Evolutionary conservation across 2,888 invertebrate species (phyloP), one percentile per base, ranked within the genome.

Genomic region (Acleris cristana): DNA sequence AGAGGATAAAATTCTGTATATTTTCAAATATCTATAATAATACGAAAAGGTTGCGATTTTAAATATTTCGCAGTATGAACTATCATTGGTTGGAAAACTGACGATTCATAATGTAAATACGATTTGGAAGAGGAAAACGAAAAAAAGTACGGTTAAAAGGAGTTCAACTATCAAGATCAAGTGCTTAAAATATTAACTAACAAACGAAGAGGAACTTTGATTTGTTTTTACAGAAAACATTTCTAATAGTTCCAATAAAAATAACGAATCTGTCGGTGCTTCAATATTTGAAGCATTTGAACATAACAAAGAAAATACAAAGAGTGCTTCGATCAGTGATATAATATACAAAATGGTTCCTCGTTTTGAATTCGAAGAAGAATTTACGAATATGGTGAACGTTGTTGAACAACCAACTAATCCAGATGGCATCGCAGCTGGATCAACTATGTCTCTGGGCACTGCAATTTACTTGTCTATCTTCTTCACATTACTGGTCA

Each of bases 401-500:
- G 26, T 67, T n/a, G 58, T 63, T 3, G 67, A 63, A 1, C 52
- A 62, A 23, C 45, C 56, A 2, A 30, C 18, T 0, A 16, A 23
- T 6, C 21, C 48, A 18, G 57, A 67, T 19, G 40, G 10, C 16
- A 16, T 12, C 10, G 23, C 1, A 16, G 7, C 58, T 26, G 62
- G 3, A 23, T 12, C 65, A 2, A 34, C 57, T 7, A 34, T 69
- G 12, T 71, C 75, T 21, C 44, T 74, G 5, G 64, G 69, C 6
- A 53, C 64, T 53, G 66, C 77, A 16, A 69, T 74, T 6, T 80
- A 73, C 53, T 74, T 81, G 23, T 76, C 79, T 0, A 66, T 78
- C 26, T 73, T 78, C 45, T 75, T 74, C 16, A 84, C 87, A 0
- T 19, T 87, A 0, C 61, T 88, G 30, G 21, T 83, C 1, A 84